Percentiles rank a stretch among this genome's conserved stretches.
phyloP scores from a whole-genome alignment of 92 coral and sea anemone species.

The Siderastrea siderea region DNA sequence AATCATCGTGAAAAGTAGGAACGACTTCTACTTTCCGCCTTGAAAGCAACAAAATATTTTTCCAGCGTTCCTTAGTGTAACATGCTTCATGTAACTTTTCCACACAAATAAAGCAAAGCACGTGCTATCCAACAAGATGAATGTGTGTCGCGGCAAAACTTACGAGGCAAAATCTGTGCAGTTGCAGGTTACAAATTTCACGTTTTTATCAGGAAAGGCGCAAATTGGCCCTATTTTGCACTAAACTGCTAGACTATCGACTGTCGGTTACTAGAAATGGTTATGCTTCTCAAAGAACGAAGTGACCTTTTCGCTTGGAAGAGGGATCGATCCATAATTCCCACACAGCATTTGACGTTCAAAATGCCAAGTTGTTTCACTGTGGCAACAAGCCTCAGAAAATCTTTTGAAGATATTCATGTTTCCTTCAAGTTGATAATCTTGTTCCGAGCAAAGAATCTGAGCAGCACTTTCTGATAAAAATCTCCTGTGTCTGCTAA shows the following conservation, averaged over 20 bases:
- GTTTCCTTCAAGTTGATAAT: not conserved
- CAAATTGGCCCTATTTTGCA: too few species aligned
- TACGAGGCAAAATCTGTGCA: too few species aligned
- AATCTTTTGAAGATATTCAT: constrained; percentile 5
- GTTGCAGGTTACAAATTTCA: too few species aligned
- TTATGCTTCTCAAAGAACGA: constrained; percentile 6
- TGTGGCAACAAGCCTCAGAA: not conserved
- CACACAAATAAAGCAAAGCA: too few species aligned
- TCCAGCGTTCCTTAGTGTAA: too few species aligned
- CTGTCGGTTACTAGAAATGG: constrained; percentile 1
- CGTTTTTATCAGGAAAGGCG: too few species aligned
- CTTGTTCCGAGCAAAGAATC: not conserved
- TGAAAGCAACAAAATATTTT: too few species aligned
- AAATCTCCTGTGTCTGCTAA: constrained; percentile 5
- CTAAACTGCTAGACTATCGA: not conserved
- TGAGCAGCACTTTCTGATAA: constrained; percentile 13
- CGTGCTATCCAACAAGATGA: too few species aligned
- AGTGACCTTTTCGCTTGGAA: constrained; percentile 12
- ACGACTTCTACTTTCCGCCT: too few species aligned
- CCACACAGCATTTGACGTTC: constrained; percentile 14
- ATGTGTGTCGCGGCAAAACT: too few species aligned
- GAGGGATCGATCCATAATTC: not conserved
- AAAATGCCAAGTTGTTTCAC: not conserved
- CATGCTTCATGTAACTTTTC: too few species aligned
- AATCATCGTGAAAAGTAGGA: too few species aligned